A percentile compares a stretch with the other conserved stretches of the same genome.
These are phyloP conservation scores for Drosophila punjabiensis DNA, from an alignment of 1,140 invertebrate genomes.

Conservation along the genomic window DNA sequence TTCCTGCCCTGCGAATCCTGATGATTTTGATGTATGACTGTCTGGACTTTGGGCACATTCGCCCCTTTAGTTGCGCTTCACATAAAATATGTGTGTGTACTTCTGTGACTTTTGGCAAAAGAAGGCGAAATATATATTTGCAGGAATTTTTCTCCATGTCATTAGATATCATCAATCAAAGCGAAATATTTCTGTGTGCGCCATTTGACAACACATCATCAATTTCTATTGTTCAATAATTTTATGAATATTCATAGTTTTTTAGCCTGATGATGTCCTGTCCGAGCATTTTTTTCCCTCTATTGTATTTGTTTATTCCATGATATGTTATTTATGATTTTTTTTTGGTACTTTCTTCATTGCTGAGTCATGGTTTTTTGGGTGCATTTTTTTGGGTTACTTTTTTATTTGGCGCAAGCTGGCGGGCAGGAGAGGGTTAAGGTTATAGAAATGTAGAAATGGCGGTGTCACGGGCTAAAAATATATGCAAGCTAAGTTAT, in stretches of 20 bases:
- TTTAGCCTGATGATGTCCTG: constrained; percentile 46
- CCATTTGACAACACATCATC: constrained; percentile 81
- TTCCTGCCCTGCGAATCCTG: constrained; percentile 6
- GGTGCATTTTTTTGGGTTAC: background rate
- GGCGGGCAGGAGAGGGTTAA: constrained; percentile 44
- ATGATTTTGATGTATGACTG: constrained; percentile 82
- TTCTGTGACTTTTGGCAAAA: constrained; percentile 49
- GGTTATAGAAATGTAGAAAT: background rate
- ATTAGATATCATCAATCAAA: constrained; percentile 72
- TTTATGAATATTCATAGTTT: constrained; percentile 84
- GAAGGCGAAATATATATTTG: constrained; percentile 33
- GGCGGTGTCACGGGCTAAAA: constrained; percentile 15
- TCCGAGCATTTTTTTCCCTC: constrained; percentile 33
- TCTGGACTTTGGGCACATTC: constrained; percentile 23
- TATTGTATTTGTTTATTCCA: constrained; percentile 70
- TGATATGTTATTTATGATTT: constrained; percentile 73
- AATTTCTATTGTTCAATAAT: constrained; percentile 82
- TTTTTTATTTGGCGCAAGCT: constrained; percentile 5
- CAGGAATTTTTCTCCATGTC: constrained; percentile 50
- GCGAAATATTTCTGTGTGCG: constrained; percentile 34
- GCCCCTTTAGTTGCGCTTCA: constrained; percentile 56
- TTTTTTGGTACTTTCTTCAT: constrained; percentile 25
- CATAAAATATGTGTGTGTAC: constrained; percentile 51
- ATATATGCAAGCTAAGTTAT: background rate
- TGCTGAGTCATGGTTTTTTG: constrained; percentile 75